A percentile compares a stretch with the other conserved stretches of the same genome.
These are phyloP conservation scores for Aurelia sp. DNA, from an alignment of 30 jellyfish, hydroid and myxozoan species.

Conservation along the genomic window DNA sequence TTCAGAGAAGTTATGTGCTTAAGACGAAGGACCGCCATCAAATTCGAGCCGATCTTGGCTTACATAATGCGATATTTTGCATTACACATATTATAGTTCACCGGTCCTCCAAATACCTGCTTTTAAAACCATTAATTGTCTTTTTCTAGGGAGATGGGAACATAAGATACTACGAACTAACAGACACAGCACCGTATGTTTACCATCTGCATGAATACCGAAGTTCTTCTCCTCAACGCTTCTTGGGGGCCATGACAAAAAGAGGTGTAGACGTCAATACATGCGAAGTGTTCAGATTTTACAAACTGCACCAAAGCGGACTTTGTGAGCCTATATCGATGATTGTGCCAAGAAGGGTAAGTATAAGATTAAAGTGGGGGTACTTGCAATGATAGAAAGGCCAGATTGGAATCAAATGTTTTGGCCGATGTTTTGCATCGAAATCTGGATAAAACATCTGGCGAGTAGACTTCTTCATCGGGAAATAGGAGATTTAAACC, in stretches of 20 bases:
- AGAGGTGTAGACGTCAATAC: conserved; percentile 79
- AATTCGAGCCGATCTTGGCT: too few relatives aligned
- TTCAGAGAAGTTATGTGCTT: too few relatives aligned
- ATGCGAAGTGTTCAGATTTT: conserved; percentile 81
- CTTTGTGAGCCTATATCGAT: conserved; percentile 89
- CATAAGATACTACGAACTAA: conserved; percentile 70
- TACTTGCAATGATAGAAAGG: background rate
- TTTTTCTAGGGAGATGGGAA: conserved; percentile 84
- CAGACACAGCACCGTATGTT: conserved; percentile 62
- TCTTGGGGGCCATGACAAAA: conserved; percentile 80
- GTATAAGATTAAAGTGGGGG: background rate
- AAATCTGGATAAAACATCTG: too few relatives aligned
- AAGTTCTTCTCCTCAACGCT: conserved; percentile 88
- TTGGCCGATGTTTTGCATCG: too few relatives aligned
- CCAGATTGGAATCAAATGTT: too few relatives aligned
- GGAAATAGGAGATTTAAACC: too few relatives aligned
- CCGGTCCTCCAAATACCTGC: too few relatives aligned
- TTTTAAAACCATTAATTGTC: background rate
- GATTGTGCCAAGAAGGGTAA: conserved; percentile 95
- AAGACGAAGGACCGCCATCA: too few relatives aligned
- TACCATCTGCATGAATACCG: conserved; percentile 69
- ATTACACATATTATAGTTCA: too few relatives aligned
- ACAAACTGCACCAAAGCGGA: conserved; percentile 71
- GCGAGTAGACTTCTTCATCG: too few relatives aligned
- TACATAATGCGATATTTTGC: too few relatives aligned